Conservation (phyloP, 2,113 vertebrate genomes). For the Neoarius graeffei region DNA sequence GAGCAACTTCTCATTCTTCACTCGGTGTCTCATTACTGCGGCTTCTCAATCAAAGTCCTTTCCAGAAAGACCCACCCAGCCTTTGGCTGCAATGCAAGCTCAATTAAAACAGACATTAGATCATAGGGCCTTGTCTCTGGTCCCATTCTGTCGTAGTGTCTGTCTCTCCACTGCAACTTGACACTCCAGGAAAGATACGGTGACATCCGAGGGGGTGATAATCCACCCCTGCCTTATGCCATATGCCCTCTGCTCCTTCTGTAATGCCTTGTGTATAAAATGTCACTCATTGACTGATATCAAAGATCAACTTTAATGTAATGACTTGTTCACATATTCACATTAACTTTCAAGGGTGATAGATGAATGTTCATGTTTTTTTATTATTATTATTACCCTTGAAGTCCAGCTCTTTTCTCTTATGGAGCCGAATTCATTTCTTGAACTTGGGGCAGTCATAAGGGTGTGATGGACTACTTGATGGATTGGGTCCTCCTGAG, state of each 20-base stretch:
- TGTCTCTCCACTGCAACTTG: constrained; percentile 56
- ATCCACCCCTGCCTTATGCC: constrained; percentile 20
- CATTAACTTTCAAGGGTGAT: background rate
- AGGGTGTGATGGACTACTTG: too few species aligned
- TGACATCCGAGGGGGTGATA: constrained; percentile 52
- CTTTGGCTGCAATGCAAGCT: constrained; percentile 32
- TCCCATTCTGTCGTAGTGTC: constrained; percentile 66
- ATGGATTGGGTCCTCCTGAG: too few species aligned
- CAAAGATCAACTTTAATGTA: background rate
- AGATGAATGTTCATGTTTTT: background rate
- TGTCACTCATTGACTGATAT: background rate
- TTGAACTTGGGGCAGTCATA: too few species aligned
- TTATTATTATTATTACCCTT: background rate
- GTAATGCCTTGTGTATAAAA: background rate
- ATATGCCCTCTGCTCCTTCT: constrained; percentile 15
- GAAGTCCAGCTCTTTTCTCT: too few species aligned
- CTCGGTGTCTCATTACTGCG: constrained; percentile 45
- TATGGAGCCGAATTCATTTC: too few species aligned
- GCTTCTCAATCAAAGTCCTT: constrained; percentile 34
- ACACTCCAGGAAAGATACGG: constrained; percentile 59
- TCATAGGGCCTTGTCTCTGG: constrained; percentile 54
- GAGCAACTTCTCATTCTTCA: constrained; percentile 3
- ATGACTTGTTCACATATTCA: background rate
- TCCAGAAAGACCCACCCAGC: constrained; percentile 1
- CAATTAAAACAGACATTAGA: constrained; percentile 59